Evolutionary conservation across 2,113 vertebrate species (phyloP).

Genomic region (Anas platyrhynchos): DNA sequence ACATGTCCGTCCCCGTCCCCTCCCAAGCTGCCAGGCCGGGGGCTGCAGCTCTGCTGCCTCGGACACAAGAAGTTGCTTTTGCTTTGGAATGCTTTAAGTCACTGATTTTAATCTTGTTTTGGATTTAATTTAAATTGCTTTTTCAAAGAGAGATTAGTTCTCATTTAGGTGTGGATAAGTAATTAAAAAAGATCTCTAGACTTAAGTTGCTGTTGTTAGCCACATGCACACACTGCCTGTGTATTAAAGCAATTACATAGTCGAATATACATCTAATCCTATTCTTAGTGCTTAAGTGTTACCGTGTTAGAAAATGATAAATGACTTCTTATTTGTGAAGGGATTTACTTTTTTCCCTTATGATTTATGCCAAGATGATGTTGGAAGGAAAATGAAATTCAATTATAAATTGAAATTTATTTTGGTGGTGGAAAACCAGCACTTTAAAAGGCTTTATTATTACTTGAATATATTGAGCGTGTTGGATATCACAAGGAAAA

Average conservation of each 20-base stretch:
- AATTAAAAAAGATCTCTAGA: conserved; percentile 8
- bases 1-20: too few species aligned
- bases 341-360: conserved; percentile 21
- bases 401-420: background rate
- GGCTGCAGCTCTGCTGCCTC: background rate
- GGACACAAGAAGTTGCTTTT: background rate
- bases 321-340: background rate
- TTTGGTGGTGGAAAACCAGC: background rate
- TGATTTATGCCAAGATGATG: background rate
- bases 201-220: conserved; percentile 28
- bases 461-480: background rate
- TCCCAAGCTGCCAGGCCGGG: background rate
- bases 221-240: fast-evolving
- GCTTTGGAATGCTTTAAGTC: background rate
- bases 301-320: conserved; percentile 28
- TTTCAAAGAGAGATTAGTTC: conserved; percentile 12
- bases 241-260: conserved; percentile 5
- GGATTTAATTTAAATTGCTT: conserved; percentile 7
- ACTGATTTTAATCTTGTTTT: conserved; percentile 6
- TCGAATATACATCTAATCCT: conserved; percentile 33
- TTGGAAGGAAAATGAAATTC: background rate
- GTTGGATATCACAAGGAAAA: background rate
- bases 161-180: conserved; percentile 4
- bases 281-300: background rate
- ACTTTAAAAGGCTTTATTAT: background rate